Evolutionary conservation across 2,797 vertebrate genomes (phyloP).

Genomic region (Potorous gilbertii): DNA sequence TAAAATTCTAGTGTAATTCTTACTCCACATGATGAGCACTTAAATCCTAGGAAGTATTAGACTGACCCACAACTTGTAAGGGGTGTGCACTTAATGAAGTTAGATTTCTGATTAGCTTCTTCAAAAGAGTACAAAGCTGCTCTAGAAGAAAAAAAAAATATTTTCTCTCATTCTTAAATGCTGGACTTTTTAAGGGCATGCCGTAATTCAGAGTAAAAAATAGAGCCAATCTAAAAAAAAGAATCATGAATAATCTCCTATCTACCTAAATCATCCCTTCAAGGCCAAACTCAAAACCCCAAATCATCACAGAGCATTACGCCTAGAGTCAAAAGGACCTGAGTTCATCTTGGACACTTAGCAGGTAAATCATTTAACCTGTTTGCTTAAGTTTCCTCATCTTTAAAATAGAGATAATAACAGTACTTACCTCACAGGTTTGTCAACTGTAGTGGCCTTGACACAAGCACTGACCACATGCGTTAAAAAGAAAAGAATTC

Average conservation of each 20-base stretch:
- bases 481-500: background rate
- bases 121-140: background rate
- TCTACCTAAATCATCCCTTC: background rate
- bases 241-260: background rate
- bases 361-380: background rate
- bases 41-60: background rate
- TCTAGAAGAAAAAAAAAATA: background rate
- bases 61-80: background rate
- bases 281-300: background rate
- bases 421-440: no score
- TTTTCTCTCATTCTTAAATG: background rate
- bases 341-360: background rate
- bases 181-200: background rate
- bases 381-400: background rate
- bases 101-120: background rate
- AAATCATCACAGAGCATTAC: accelerated
- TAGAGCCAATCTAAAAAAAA: background rate
- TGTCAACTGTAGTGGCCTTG: no score
- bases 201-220: background rate
- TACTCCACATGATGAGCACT: slow-evolving; percentile 16
- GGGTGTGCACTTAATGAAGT: background rate
- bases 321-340: background rate
- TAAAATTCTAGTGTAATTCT: background rate
- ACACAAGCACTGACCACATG: background rate
- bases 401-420: background rate